phyloP scores from a whole-genome alignment of 2,797 vertebrate genomes.

The Ptychadena robeensis region DNA sequence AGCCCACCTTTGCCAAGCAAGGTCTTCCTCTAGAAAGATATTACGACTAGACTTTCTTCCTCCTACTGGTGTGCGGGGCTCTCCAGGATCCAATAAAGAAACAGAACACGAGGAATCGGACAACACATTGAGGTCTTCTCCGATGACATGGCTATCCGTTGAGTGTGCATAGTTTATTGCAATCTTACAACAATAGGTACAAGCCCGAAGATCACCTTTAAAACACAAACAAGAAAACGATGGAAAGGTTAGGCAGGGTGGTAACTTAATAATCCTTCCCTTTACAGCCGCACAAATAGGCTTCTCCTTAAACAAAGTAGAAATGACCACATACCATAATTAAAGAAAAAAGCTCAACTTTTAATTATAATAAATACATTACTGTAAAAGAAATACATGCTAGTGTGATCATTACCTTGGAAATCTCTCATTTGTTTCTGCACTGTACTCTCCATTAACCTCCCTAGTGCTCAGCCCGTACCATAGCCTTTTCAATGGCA shows the following conservation, averaged over 20 bases:
- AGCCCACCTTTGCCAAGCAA: constrained; percentile 93
- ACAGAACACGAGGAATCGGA: constrained; percentile 89
- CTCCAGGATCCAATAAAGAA: constrained; percentile 86
- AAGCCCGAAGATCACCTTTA: constrained; percentile 92
- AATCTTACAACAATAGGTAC: constrained; percentile 96
- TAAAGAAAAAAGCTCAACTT: too few species aligned
- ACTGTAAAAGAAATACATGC: too few species aligned
- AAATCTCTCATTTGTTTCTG: too few species aligned
- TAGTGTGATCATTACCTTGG: too few species aligned
- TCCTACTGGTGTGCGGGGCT: constrained; percentile 91
- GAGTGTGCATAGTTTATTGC: constrained; percentile 95
- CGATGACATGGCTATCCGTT: constrained; percentile 90
- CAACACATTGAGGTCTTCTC: constrained; percentile 90
- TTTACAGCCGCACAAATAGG: too few species aligned
- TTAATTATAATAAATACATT: too few species aligned
- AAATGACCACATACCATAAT: too few species aligned
- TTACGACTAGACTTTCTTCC: constrained; percentile 95
- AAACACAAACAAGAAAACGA: background rate
- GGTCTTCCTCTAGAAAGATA: constrained; percentile 96
- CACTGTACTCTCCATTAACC: too few species aligned
- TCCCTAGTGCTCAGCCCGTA: too few species aligned
- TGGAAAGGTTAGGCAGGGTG: background rate
- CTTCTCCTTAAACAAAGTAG: too few species aligned
- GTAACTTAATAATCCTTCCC: too few species aligned
- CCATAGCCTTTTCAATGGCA: too few species aligned